A percentile compares a stretch with the other conserved stretches of the same genome.
Evolutionary conservation across 1,140 invertebrate species (phyloP).

Genomic region (Macrobrachium rosenbergii): DNA sequence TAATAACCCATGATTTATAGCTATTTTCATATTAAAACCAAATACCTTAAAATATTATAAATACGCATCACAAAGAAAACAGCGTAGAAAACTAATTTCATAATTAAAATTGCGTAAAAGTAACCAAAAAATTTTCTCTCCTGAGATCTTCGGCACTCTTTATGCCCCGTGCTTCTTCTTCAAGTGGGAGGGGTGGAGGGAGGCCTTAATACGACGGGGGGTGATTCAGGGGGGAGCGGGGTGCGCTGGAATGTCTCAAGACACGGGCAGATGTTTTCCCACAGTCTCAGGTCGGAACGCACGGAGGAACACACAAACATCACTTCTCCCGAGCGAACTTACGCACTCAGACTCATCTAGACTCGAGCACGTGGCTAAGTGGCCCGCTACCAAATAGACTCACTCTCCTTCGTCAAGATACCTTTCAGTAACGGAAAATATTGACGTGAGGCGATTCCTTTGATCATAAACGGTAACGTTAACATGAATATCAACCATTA

Average conservation of each 20-base stretch:
- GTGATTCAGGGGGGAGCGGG: conserved; percentile 16
- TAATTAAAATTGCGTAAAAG: no score
- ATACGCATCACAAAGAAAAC: no score
- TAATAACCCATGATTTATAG: no score
- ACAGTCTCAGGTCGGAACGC: conserved; percentile 50
- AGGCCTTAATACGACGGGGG: neutral
- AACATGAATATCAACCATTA: no score
- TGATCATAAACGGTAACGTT: no score
- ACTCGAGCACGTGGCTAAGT: conserved; percentile 48
- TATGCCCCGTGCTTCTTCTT: conserved; percentile 38
- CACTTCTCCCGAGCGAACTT: conserved; percentile 29
- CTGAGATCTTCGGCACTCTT: conserved; percentile 39
- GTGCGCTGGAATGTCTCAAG: conserved; percentile 64
- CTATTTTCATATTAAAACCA: no score
- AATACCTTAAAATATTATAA: no score
- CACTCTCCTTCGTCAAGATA: no score
- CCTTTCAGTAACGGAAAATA: no score
- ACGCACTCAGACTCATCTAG: conserved; percentile 44
- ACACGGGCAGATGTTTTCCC: conserved; percentile 64
- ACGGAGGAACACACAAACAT: conserved; percentile 51
- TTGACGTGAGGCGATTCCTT: no score
- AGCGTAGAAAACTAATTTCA: no score
- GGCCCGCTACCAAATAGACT: neutral
- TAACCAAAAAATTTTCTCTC: neutral
- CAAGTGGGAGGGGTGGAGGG: neutral